Evolutionary conservation across 2,797 vertebrate genomes (phyloP), one percentile per base, ranked within the genome.

Genomic region (Iguana delicatissima): DNA sequence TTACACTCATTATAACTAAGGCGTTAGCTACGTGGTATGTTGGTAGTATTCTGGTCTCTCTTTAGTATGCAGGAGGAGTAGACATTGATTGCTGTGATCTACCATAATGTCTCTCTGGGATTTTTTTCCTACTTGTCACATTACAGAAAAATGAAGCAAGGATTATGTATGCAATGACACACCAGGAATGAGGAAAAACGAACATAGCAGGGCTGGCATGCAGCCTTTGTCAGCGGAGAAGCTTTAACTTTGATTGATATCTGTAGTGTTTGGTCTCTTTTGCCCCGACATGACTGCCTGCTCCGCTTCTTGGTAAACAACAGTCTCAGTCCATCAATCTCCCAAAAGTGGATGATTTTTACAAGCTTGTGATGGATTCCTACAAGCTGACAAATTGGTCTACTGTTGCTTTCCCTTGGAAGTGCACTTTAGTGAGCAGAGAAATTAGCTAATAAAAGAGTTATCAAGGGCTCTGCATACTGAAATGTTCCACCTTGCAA

Each of bases 331-430:
- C 22, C 67, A 86, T 95, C 90, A 92, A 24, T 93, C 79, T 92
- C 46, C 0, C 88, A 52, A 67, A 92, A 94, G 3, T 20, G 26
- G 88, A 83, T 77, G 90, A 85, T 42, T 77, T 94, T 93, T 91
- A 93, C 83, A 93, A 94, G 89, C 22, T 91, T 38, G 10, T 91
- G 91, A 92, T 92, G 79, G 80, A 93, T 92, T 93, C 94, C 55
- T 88, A 13, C 73, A 87, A 57, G 64, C 55, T 93, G 86, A 92
- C 69, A 93, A 92, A 88, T 86, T 64, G 38, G 29, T 90, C 74
- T 42, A 87, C 76, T 79, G 57, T 81, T 72, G 55, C 59, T 81
- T 94, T 94, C 88, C 74, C 89, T 59, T 79, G 64, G 5, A 94
- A 93, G 46, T 32, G 64, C 59, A 73, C 20, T 67, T 94, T 84